Evolutionary conservation across 2,888 invertebrate species (phyloP).

Genomic region (Tinea semifulvella): DNA sequence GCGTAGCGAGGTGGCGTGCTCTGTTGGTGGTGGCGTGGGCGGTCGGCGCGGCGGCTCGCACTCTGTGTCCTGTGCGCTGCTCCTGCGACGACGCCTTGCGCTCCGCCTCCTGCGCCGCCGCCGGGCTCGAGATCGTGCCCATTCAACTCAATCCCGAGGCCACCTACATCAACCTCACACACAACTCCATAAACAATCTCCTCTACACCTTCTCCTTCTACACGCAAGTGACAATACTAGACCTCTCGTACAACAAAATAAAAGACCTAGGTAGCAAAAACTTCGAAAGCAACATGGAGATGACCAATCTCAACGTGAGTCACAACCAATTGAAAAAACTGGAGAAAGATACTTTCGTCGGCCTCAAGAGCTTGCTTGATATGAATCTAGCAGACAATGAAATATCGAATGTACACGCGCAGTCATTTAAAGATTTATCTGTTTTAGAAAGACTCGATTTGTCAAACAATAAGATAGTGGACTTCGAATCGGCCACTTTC

Average conservation of each 20-base stretch:
- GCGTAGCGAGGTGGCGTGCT: slow-evolving; percentile 58
- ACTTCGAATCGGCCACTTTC: slow-evolving; percentile 76
- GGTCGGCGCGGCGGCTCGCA: slow-evolving; percentile 64
- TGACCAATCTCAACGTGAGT: slow-evolving; percentile 80
- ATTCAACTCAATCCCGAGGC: slow-evolving; percentile 90
- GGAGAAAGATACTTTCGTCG: slow-evolving; percentile 80
- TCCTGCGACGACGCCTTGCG: slow-evolving; percentile 82
- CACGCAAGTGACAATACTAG: slow-evolving; percentile 79
- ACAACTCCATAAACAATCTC: slow-evolving; percentile 82
- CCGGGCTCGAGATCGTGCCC: slow-evolving; percentile 84
- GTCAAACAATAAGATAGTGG: slow-evolving; percentile 78
- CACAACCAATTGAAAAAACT: slow-evolving; percentile 76
- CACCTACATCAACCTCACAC: slow-evolving; percentile 82
- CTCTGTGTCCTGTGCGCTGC: slow-evolving; percentile 83
- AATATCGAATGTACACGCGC: slow-evolving; percentile 75
- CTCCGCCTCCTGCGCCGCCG: slow-evolving; percentile 79
- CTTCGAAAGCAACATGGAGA: slow-evolving; percentile 79
- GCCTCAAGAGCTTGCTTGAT: slow-evolving; percentile 71
- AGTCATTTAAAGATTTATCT: slow-evolving; percentile 81
- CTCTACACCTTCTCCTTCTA: slow-evolving; percentile 84
- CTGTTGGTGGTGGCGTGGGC: slow-evolving; percentile 60
- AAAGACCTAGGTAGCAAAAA: slow-evolving; percentile 82
- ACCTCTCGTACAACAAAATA: slow-evolving; percentile 84
- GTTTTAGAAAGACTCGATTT: slow-evolving; percentile 78
- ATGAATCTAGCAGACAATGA: slow-evolving; percentile 82